Base-by-base conservation (phyloP, 2,888 invertebrate species). In the Leptura quadrifasciata region DNA sequence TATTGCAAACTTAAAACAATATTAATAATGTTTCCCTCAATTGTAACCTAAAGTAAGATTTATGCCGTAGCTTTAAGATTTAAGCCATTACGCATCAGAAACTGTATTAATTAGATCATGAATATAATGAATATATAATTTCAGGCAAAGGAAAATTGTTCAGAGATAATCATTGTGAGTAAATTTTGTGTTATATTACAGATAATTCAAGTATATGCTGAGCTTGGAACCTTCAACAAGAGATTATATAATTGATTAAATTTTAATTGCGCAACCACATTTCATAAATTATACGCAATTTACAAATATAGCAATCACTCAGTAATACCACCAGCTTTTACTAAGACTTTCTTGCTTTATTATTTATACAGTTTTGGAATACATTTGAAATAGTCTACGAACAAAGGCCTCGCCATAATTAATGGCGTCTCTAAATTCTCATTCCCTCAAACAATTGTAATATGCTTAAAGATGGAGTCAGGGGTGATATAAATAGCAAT, bases 371-470 rank as follows among this genome's bases (percentile, higher is more conserved):
- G 65, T 52, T 65, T 65, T 24, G 35, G 65, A 52, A 52, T 31
- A 39, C 47, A 47, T 64, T 61, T 20, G 64, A 17, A 18, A 12
- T 47, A 52, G 20, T 24, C 65, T 47, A n/a, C 65, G 47, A 52
- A 65, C 65, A 65, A 65, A 65, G 27, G 54, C 47, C 24, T 52
- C 27, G 65, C 52, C 52, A 20, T 54, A 65, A 65, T 65, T 65
- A 65, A 65, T 65, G 65, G 17, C 21, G 65, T 65, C 65, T 65
- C 65, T 65, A 65, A 65, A 65, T 54, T 65, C 54, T 24, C 52
- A 65, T 65, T 65, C 52, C 21, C 52, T 15, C 24, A 52, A 65
- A 65, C 65, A 65, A 65, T 65, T 10, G 35, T 24, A 0, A 18
- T 47, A 47, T 24, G 54, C 20, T 21, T 57, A 21, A 3, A 57